Evolutionary conservation across 1,140 invertebrate species (phyloP), one percentile per base, ranked within the genome.

Genomic region (Popillia japonica): DNA sequence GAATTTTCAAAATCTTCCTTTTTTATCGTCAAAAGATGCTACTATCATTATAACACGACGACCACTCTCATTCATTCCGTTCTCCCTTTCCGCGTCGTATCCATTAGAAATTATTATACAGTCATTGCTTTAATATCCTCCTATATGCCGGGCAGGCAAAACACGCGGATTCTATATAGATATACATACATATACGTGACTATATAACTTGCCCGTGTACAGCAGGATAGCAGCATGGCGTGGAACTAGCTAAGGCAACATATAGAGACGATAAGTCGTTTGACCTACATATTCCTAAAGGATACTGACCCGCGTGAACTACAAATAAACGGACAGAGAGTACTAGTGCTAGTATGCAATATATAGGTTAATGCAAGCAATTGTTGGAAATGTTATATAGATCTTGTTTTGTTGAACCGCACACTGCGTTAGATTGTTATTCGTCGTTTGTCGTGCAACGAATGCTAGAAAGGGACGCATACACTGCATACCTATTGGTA

Each of bases 231-330:
- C 40, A 40, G 23, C n/a, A 10, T 40, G 72, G 6, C 23, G 72
- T 40, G 27, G 23, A n/a, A 27, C 14, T 14, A 17, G 72, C 72
- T 10, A 20, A 14, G n/a, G 44, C 59, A 64, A 64, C 59, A 17
- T 68, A 14, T 10, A 74, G 72, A 41, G 41, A 74, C 72, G 72
- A 74, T 74, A 74, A 74, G 72, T 74, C 72, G 72, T 44, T 44
- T 74, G 72, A 74, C 72, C 72, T 74, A 74, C 72, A 74, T 74
- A 74, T 74, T 74, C 72, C 34, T 74, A 74, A 74, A 74, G 72
- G 72, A 74, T 74, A 74, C 72, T 74, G 72, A 74, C 72, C 72
- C 72, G 34, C 72, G 72, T 74, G 72, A 74, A 74, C 72, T 74
- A 44, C 72, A 74, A 74, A 74, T 74, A 74, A 74, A 40, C 72